These are phyloP conservation scores for Poliocrania exsul DNA, from an alignment of 2,797 vertebrate species.

Conservation along the genomic window DNA sequence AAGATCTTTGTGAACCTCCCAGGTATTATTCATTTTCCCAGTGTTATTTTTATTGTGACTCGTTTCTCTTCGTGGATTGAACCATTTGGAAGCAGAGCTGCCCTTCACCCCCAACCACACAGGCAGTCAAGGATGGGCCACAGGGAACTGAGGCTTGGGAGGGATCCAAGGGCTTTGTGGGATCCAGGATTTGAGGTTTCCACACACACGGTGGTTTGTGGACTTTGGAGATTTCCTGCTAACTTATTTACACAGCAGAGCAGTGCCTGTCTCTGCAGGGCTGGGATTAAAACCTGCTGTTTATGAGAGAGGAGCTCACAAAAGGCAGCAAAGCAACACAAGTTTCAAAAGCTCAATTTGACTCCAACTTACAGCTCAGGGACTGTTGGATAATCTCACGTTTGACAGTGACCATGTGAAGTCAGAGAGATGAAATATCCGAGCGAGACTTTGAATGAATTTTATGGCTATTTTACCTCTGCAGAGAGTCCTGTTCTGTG, in stretches of 20 bases:
- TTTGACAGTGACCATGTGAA: not conserved
- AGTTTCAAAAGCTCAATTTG: not conserved
- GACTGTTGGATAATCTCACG: rapidly evolving
- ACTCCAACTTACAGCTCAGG: rapidly evolving
- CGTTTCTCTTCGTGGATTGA: not conserved
- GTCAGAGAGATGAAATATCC: rapidly evolving
- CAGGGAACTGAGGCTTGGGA: not conserved
- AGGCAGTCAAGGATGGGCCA: not conserved
- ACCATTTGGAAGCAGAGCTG: not conserved
- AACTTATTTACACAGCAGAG: not conserved
- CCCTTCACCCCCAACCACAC: not conserved
- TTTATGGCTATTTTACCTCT: not conserved
- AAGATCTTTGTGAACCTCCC: not conserved
- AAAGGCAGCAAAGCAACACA: not conserved
- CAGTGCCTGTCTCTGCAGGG: not conserved
- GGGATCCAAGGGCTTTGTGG: not conserved
- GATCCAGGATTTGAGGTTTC: not conserved
- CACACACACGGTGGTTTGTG: not conserved
- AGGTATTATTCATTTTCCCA: not conserved
- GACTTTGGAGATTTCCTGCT: not conserved
- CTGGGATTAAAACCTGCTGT: not conserved
- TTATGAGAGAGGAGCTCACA: not conserved
- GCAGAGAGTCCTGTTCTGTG: not conserved
- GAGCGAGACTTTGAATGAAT: not conserved
- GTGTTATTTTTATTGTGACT: not conserved